A percentile compares a stretch with the other conserved stretches of the same genome.
Conservation (phyloP, 2,888 invertebrate species). For the Gisinianus flammeolus region DNA sequence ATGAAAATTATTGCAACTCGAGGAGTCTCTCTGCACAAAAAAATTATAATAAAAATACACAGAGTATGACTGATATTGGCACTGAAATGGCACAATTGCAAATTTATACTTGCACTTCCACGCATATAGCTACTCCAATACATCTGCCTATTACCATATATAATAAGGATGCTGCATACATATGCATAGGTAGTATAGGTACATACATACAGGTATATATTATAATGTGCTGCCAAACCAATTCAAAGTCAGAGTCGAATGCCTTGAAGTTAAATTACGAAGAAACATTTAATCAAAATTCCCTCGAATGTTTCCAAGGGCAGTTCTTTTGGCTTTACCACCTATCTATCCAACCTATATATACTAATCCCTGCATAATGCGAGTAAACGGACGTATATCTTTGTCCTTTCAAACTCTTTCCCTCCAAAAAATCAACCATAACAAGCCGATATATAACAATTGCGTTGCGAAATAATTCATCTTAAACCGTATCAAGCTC, state of each 20-base stretch:
- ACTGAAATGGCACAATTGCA: slow-evolving; percentile 2
- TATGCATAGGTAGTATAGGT: neutral
- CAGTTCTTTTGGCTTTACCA: too few relatives aligned
- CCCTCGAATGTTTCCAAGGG: slow-evolving; percentile 29
- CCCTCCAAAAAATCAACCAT: neutral
- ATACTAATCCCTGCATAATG: neutral
- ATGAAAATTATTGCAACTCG: slow-evolving; percentile 3
- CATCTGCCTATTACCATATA: neutral
- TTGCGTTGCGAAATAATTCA: too few relatives aligned
- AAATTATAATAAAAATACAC: neutral
- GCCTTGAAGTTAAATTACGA: slow-evolving; percentile 30
- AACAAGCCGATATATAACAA: too few relatives aligned
- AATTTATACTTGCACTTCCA: neutral
- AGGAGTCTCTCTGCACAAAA: neutral
- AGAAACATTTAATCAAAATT: slow-evolving; percentile 27
- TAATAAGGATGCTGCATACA: neutral
- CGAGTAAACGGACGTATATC: neutral
- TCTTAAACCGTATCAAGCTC: too few relatives aligned
- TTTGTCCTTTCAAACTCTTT: neutral
- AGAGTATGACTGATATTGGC: neutral
- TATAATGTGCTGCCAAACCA: neutral
- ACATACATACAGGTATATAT: neutral
- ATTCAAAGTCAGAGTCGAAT: slow-evolving; percentile 21
- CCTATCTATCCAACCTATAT: neutral
- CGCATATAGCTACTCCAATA: neutral